These are phyloP conservation scores for Daphoenositta chrysoptera DNA, from an alignment of 2,113 vertebrate species.

Conservation along the genomic window DNA sequence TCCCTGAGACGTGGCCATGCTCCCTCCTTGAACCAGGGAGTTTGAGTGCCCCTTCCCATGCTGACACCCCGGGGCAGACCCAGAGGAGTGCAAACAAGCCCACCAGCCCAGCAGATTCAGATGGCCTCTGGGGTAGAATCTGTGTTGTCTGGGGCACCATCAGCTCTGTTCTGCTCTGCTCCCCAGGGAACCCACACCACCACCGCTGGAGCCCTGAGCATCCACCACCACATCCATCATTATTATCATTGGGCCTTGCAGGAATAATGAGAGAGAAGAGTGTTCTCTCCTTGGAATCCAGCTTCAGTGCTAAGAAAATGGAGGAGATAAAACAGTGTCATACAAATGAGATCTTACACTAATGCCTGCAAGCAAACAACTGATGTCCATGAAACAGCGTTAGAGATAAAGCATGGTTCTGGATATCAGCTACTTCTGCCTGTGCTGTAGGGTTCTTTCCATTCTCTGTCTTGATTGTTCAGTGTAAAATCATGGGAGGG, in stretches of 20 bases:
- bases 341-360: not conserved
- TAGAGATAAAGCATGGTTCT: not conserved
- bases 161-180: not conserved
- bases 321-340: not conserved
- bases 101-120: not conserved
- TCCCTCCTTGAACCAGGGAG: not conserved
- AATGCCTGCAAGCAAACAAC: not conserved
- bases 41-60: not conserved
- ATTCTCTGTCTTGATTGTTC: not conserved
- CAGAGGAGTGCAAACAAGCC: not conserved
- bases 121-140: not conserved
- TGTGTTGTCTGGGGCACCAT: not conserved
- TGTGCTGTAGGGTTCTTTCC: not conserved
- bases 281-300: not conserved
- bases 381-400: not conserved
- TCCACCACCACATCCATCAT: not conserved
- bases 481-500: not conserved
- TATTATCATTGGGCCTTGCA: not conserved
- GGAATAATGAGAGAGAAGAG: not conserved
- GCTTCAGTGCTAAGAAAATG: not conserved
- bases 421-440: not conserved
- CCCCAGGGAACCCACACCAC: accelerated
- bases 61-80: not conserved
- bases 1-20: accelerated
- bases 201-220: accelerated